Percentiles rank a stretch among this genome's conserved stretches.
Evolutionary conservation across 2,113 vertebrate species (phyloP).

Genomic region (Mobula birostris): DNA sequence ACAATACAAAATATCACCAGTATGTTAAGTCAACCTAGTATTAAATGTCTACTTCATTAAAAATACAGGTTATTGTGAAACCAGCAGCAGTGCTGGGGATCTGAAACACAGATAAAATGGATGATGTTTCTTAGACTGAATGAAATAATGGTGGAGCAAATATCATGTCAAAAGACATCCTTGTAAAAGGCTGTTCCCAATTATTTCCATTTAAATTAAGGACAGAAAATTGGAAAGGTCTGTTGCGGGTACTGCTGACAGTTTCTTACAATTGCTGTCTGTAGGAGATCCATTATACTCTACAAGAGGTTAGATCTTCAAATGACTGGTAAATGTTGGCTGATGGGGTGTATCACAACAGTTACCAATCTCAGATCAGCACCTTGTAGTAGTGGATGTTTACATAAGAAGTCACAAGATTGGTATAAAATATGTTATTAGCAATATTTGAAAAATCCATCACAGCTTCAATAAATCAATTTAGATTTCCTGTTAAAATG

Average conservation of each 20-base stretch:
- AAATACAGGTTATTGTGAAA: neutral
- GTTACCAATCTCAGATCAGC: neutral
- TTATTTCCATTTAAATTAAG: conserved; percentile 2
- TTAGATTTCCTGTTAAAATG: neutral
- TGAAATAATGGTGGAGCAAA: neutral
- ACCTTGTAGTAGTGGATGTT: neutral
- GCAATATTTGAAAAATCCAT: neutral
- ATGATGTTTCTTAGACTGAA: neutral
- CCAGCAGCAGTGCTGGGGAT: neutral
- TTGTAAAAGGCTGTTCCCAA: neutral
- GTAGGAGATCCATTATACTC: neutral
- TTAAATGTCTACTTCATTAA: neutral
- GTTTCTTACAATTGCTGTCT: neutral
- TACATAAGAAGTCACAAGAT: neutral
- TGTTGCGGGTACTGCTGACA: neutral
- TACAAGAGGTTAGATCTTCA: neutral
- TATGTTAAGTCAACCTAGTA: neutral
- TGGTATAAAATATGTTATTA: neutral
- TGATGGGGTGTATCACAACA: neutral
- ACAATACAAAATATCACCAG: neutral
- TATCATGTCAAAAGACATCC: neutral
- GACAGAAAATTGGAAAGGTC: neutral
- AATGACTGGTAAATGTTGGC: neutral
- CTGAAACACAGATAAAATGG: neutral
- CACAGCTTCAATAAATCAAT: neutral